phyloP scores from a whole-genome alignment of 2,797 vertebrate species.

The Xiphorhynchus erythropygius region DNA sequence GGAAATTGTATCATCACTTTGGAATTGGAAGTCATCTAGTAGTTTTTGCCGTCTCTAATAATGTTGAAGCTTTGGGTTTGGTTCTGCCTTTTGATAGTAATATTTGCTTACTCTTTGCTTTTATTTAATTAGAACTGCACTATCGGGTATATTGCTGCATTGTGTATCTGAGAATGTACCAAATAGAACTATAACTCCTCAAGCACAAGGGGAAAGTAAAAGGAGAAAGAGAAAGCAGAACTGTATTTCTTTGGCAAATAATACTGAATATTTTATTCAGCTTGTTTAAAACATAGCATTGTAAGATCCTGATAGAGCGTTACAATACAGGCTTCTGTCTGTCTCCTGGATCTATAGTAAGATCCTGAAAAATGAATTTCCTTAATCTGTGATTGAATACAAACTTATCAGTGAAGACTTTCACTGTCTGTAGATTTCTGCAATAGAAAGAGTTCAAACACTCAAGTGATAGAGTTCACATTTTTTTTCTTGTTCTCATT shows the following conservation, averaged over 20 bases:
- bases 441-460: background rate
- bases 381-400: background rate
- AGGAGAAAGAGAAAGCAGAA: background rate
- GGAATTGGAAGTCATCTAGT: background rate
- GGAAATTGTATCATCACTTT: background rate
- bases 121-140: background rate
- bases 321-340: background rate
- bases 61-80: background rate
- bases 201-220: background rate
- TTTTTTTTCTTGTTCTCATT: slow-evolving; percentile 17
- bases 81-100: background rate
- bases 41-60: background rate
- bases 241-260: slow-evolving; percentile 4
- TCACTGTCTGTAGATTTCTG: background rate
- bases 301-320: background rate
- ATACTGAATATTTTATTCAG: slow-evolving; percentile 17
- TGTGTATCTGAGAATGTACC: background rate
- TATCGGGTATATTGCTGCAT: background rate
- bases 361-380: background rate
- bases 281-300: background rate
- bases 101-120: background rate
- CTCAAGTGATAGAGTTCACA: background rate
- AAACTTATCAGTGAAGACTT: background rate
- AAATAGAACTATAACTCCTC: background rate
- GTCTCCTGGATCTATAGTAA: background rate